phyloP scores from a whole-genome alignment of 2,113 vertebrate genomes.

The Xyrauchen texanus region DNA sequence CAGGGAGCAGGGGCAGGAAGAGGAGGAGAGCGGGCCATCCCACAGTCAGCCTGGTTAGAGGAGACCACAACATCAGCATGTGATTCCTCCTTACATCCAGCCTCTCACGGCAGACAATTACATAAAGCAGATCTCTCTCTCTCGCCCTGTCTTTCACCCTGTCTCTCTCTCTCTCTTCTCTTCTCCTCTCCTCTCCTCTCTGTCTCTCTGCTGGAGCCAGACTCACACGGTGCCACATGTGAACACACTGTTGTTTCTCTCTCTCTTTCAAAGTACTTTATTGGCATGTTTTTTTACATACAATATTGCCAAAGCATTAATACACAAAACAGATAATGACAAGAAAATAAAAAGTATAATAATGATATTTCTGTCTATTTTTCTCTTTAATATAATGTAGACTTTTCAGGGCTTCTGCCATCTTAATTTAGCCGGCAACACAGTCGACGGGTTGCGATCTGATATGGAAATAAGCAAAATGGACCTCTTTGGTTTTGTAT shows the following conservation, averaged over 20 bases:
- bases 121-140: slow-evolving; percentile 64
- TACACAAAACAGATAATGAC: too few relatives aligned
- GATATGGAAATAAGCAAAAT: too few relatives aligned
- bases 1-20: slow-evolving; percentile 48
- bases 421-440: background rate
- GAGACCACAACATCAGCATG: slow-evolving; percentile 64
- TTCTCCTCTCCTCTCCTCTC: slow-evolving; percentile 25
- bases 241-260: slow-evolving; percentile 35
- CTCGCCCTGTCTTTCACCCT: slow-evolving; percentile 46
- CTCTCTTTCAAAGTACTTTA: background rate
- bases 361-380: too few relatives aligned
- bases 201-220: slow-evolving; percentile 41
- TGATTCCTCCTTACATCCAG: slow-evolving; percentile 56
- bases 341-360: too few relatives aligned
- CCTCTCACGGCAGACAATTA: slow-evolving; percentile 66
- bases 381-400: slow-evolving; percentile 18
- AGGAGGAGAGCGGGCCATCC: slow-evolving; percentile 34
- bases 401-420: background rate
- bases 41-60: slow-evolving; percentile 43
- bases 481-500: too few relatives aligned
- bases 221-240: slow-evolving; percentile 56
- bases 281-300: too few relatives aligned
- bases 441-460: too few relatives aligned
- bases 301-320: too few relatives aligned
- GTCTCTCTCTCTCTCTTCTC: slow-evolving; percentile 55